Base-by-base conservation (phyloP, 2,113 vertebrate genomes). In the Brachirus orientalis region DNA sequence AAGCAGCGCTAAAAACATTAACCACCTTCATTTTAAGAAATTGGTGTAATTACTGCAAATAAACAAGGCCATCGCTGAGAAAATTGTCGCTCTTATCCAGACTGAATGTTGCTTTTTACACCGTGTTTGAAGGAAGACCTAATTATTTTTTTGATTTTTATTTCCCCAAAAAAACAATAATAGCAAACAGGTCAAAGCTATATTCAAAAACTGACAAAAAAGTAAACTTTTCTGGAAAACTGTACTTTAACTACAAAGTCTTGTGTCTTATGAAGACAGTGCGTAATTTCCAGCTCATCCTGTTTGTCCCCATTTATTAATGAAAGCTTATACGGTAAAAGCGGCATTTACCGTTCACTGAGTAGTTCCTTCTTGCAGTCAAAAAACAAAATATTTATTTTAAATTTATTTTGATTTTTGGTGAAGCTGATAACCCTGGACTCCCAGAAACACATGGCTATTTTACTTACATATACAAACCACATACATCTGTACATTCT, bases 251-350 rank as follows among this genome's bases (percentile, higher is more conserved):
- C 53, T 14, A 11, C 17, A 28, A 28, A 28, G 41, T 10, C 8
- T 57, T 70, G 43, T 44, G 57, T 38, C 35, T 13, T 35, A 6
- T 43, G 51, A 4, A 40, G 22, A 45, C 10, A 1, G 16, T 60
- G 74, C 46, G 45, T 58, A 71, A 79, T 72, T 47, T 72, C 65
- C 22, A 37, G 52, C 60, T 80, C 55, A 19, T 85, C 67, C 41
- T 19, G 13, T 55, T 83, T 54, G 63, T 54, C 55, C 65, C 38
- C 7, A 59, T 79, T 77, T 28, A 10, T 67, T 59, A 54, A 46
- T 13, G n/a, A 19, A 52, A 47, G 46, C 51, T 41, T 19, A 40
- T 11, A 53, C 52, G 20, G 18, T 19, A 16, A 28, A 37, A 63
- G 40, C 62, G 47, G 33, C 36, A 57, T 82, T 57, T 47, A 52